Evolutionary conservation across 2,888 invertebrate species (phyloP), one percentile per base, ranked within the genome.

Genomic region (Oscheius sp.): DNA sequence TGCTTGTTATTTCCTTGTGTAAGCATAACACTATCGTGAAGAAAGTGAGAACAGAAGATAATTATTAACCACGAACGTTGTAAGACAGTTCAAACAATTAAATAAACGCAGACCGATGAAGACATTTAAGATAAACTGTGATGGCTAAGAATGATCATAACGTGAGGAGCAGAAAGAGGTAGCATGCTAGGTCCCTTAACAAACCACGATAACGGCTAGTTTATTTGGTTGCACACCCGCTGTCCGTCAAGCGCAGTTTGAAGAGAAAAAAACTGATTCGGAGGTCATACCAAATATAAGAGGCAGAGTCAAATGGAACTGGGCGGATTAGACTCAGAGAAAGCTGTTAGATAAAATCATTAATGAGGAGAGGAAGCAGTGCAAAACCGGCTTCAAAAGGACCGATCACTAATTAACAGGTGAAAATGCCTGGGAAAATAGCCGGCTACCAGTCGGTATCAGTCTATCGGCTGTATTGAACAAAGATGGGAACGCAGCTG

Each of bases 161-260:
- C 12, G 51, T 28, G 51, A 51, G 30, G 30, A 51, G 36, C 33
- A 54, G 22, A 36, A 54, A 14, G 26, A 24, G 54, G 54, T n/a
- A 36, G 8, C 20, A 32, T 54, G 33, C 54, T 36, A 36, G 41
- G 41, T 38, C 22, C 38, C 57, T 57, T 57, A 26, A 14, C 57
- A 36, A 38, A 26, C 41, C 24, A 41, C 59, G 59, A 57, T 57
- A 57, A 57, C 20, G 26, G 57, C 28, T 28, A 41, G 59, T 41
- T 41, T 44, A 59, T 59, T 59, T 44, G 44, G 44, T 44, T 59
- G 59, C 59, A n/a, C n/a, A 59, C 59, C 59, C 45, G 59, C 59
- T 30, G 30, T 41, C 28, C 41, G 41, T 17, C 59, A 41, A 38
- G 28, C 33, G 22, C 36, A 26, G 41, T 22, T 59, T 28, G 41